phyloP scores from a whole-genome alignment of 2,113 vertebrate genomes.

The Gyps fulvus region DNA sequence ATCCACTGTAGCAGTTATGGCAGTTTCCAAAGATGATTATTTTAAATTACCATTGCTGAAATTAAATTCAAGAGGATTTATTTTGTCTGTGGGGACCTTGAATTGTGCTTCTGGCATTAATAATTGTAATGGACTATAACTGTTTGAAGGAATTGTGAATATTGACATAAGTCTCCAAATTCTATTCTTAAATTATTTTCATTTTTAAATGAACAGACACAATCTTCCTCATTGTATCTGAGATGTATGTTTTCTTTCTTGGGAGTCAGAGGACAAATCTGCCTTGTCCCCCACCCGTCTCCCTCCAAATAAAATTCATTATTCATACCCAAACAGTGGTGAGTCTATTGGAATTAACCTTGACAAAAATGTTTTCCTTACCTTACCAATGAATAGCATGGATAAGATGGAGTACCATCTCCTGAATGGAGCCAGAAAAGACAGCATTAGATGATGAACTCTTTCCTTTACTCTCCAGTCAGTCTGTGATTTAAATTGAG shows the following conservation, averaged over 20 bases:
- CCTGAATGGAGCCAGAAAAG: constrained; percentile 25
- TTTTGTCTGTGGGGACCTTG: constrained; percentile 46
- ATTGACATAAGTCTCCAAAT: constrained; percentile 52
- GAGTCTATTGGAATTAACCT: constrained; percentile 66
- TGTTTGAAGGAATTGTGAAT: constrained; percentile 53
- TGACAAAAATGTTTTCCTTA: constrained; percentile 47
- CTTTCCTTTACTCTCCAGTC: constrained; percentile 30
- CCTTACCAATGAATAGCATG: constrained; percentile 25
- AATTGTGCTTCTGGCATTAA: constrained; percentile 33
- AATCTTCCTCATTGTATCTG: constrained; percentile 6
- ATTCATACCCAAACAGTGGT: constrained; percentile 48
- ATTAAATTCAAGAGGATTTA: constrained; percentile 45
- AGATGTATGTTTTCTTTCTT: constrained; percentile 43
- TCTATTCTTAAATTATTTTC: constrained; percentile 32
- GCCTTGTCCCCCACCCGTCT: neutral
- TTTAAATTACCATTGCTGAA: constrained; percentile 44
- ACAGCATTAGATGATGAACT: constrained; percentile 38
- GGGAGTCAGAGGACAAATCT: constrained; percentile 42
- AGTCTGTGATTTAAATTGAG: constrained; percentile 40
- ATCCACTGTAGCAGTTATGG: neutral
- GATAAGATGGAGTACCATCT: neutral
- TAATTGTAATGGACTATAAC: constrained; percentile 25
- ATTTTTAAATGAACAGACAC: constrained; percentile 15
- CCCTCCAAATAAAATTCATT: constrained; percentile 55
- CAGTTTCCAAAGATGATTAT: constrained; percentile 48